Base-by-base conservation (phyloP, 2,113 vertebrate genomes). In the Bos javanicus region DNA sequence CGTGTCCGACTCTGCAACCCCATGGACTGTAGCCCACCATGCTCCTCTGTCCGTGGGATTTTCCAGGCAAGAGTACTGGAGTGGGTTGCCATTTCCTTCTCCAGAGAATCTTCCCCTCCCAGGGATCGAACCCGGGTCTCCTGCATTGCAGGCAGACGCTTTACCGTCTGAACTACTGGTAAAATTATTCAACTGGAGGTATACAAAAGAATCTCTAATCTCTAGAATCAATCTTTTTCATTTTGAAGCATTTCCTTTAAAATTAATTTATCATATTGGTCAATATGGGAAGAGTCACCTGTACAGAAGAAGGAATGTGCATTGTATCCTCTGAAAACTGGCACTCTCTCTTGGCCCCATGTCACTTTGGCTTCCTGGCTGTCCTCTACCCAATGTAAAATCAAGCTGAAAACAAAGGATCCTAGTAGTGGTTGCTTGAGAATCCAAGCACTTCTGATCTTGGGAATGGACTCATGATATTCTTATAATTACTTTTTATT, bases 1-100 rank as follows among this genome's bases (percentile, higher is more conserved):
- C 17, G 0, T 71, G 64, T 71, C n/a, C 0, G 1, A 71, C 64
- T 67, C n/a, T 71, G n/a, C 9, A 1, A 36, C n/a, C 17, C n/a
- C 17, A 11, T 71, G 17, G n/a, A 71, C n/a, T 71, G 17, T 36
- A 36, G n/a, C 64, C n/a, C n/a, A 36, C n/a, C n/a, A 21, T 1
- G 64, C 64, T 21, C n/a, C n/a, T 71, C 64, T 21, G 17, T 21
- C 64, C 17, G 2, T 67, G 64, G 64, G 17, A 67, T 36, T 67
- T 67, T 36, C n/a, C 4, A 67, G 64, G 64, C 17, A 67, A 67
- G n/a, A 21, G n/a, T 36, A 21, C 64, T 67, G n/a, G n/a, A 21
- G 4, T 36, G n/a, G n/a, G 64, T 36, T 67, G 64, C n/a, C 64
- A 36, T 21, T 36, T 36, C 64, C 64, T 67, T 21, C n/a, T 67